These are phyloP conservation scores for Phrynocephalus versicolor DNA, from an alignment of 2,113 vertebrate species.

Conservation along the genomic window DNA sequence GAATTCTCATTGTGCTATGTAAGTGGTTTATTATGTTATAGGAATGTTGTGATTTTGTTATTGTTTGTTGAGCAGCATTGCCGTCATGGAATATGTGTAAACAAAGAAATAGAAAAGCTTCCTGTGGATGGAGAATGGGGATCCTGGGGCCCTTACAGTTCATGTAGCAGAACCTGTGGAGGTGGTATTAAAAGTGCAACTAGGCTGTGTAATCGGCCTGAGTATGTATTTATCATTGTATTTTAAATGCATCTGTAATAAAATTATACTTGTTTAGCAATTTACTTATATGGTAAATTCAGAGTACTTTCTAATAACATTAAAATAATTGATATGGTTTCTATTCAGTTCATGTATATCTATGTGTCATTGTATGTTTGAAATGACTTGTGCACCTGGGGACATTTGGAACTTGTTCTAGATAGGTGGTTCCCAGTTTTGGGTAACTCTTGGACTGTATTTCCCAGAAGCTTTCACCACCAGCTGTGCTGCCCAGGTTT, in stretches of 20 bases:
- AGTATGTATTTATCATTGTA: conserved; percentile 81
- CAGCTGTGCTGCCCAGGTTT: background rate
- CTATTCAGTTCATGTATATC: background rate
- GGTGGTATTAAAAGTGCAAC: conserved; percentile 89
- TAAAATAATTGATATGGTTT: background rate
- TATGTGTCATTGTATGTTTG: background rate
- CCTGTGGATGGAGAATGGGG: conserved; percentile 95
- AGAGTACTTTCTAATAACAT: background rate
- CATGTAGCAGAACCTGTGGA: conserved; percentile 93
- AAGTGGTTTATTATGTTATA: too few species aligned
- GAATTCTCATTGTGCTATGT: too few species aligned
- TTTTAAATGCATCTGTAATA: conserved; percentile 40
- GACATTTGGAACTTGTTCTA: background rate
- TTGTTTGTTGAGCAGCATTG: conserved; percentile 82
- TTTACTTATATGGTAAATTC: background rate
- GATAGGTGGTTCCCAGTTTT: too few species aligned
- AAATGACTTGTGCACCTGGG: background rate
- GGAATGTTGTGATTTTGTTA: conserved; percentile 21
- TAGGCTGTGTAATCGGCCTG: conserved; percentile 91
- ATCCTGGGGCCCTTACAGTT: conserved; percentile 89
- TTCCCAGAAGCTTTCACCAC: too few species aligned
- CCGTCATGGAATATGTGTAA: conserved; percentile 90
- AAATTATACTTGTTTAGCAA: background rate
- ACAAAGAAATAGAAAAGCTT: conserved; percentile 84
- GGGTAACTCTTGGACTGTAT: too few species aligned